A percentile compares a stretch with the other conserved stretches of the same genome.
These are phyloP conservation scores for Leptinotarsa texana DNA, from an alignment of 1,140 invertebrate species.

Conservation along the genomic window DNA sequence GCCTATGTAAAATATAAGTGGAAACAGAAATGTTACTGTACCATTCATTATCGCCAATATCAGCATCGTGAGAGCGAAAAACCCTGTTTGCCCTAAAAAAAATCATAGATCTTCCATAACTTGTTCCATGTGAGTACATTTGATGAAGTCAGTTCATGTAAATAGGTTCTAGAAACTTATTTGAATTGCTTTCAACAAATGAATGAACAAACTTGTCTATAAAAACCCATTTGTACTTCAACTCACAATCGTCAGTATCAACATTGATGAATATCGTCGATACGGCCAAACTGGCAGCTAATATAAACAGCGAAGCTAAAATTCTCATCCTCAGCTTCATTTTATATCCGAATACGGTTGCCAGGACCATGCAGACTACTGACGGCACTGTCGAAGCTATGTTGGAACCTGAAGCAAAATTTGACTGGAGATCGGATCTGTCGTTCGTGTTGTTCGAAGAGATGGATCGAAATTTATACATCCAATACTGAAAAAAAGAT, in stretches of 20 bases:
- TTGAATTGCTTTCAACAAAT: too few species aligned
- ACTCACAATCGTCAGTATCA: constrained; percentile 27
- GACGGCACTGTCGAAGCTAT: constrained; percentile 20
- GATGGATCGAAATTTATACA: constrained; percentile 28
- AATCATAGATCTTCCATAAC: not conserved
- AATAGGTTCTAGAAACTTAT: too few species aligned
- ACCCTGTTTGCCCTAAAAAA: constrained; percentile 27
- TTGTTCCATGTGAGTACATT: too few species aligned
- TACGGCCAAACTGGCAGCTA: constrained; percentile 20
- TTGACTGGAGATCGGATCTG: constrained; percentile 18
- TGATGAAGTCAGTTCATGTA: too few species aligned
- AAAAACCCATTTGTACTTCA: not conserved
- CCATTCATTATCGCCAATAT: constrained; percentile 27
- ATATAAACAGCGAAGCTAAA: constrained; percentile 8
- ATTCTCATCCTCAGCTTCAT: constrained; percentile 22
- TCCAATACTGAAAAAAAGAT: constrained; percentile 30
- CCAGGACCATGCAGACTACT: constrained; percentile 19
- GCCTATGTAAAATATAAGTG: too few species aligned
- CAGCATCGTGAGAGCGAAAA: constrained; percentile 27
- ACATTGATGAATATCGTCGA: constrained; percentile 15
- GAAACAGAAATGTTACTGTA: constrained; percentile 9
- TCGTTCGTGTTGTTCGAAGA: constrained; percentile 3
- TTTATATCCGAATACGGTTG: constrained; percentile 26
- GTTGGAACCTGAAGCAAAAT: constrained; percentile 21
- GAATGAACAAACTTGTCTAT: not conserved